A percentile compares a stretch with the other conserved stretches of the same genome.
These are phyloP conservation scores for Mimas tiliae DNA, from an alignment of 2,888 invertebrate species.

Conservation along the genomic window DNA sequence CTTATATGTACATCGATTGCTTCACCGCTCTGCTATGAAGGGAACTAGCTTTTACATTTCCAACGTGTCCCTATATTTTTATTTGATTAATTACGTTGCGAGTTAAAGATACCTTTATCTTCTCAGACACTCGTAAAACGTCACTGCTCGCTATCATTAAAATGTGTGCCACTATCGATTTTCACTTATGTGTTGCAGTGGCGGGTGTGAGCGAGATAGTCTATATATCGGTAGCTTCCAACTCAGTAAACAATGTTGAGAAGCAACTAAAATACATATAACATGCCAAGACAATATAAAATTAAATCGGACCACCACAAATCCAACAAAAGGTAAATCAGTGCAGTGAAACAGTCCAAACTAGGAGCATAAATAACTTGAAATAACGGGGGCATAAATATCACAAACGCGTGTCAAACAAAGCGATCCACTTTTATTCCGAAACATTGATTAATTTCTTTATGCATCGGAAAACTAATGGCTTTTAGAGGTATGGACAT, in stretches of 20 bases:
- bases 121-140: neutral
- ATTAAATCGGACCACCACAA: constrained; percentile 10
- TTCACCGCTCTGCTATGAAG: too few relatives aligned
- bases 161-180: neutral
- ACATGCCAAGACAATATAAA: constrained; percentile 8
- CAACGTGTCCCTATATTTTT: too few relatives aligned
- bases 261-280: neutral
- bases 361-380: constrained; percentile 18
- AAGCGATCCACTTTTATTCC: constrained; percentile 12
- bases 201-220: too few relatives aligned
- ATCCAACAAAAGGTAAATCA: neutral
- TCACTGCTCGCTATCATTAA: too few relatives aligned
- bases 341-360: constrained; percentile 1
- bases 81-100: too few relatives aligned
- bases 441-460: constrained; percentile 20
- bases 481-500: constrained; percentile 5
- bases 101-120: neutral
- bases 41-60: too few relatives aligned
- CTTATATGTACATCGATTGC: too few relatives aligned
- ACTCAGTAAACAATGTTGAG: neutral
- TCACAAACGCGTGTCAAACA: constrained; percentile 12
- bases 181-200: too few relatives aligned
- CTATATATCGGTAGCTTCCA: too few relatives aligned
- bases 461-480: constrained; percentile 5
- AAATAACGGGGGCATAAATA: constrained; percentile 3